Evolutionary conservation across 2,888 invertebrate genomes (phyloP), one percentile per base, ranked within the genome.

Genomic region (Eupithecia tripunctaria): DNA sequence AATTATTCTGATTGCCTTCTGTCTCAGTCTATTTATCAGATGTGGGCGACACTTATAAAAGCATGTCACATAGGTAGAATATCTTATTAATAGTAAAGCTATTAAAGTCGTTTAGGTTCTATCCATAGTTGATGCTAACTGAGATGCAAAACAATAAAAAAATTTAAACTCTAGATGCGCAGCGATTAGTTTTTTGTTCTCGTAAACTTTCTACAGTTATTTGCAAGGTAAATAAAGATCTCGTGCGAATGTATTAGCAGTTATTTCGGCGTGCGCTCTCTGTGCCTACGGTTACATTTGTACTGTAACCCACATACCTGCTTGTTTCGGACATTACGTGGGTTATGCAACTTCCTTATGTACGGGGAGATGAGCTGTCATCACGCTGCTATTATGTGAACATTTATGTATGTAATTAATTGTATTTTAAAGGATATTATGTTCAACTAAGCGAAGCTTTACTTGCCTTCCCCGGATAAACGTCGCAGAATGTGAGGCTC

Each of bases 301-400:
- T 76, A 78, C 14, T 15, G 74, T 76, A 78, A 78, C 79, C 79
- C 63, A 79, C 73, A 78, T 79, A 76, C 74, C 76, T 73, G 73
- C 41, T 78, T 47, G 67, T n/a, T 68, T 67, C 73, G 43, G 62
- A 27, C 70, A 68, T 71, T 70, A 74, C 71, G 72, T 68, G 14
- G 27, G 15, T 79, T 76, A 69, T 68, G 73, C 68, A 78, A 76
- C 47, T 38, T 65, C 47, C 67, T 79, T 78, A 77, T 76, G 76
- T 78, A 79, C 78, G 71, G 43, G 29, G 38, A 65, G 64, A 70
- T 73, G 70, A 56, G 63, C 32, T 73, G 70, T 64, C 70, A 70
- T 70, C 59, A 2, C 60, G 27, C 38, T n/a, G 21, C 10, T n/a
- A 21, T 47, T 2, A 29, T n/a, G 59, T 25, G 18, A 36, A 10